Evolutionary conservation across 1,140 invertebrate species (phyloP).

Genomic region (Sarcophaga bullata): DNA sequence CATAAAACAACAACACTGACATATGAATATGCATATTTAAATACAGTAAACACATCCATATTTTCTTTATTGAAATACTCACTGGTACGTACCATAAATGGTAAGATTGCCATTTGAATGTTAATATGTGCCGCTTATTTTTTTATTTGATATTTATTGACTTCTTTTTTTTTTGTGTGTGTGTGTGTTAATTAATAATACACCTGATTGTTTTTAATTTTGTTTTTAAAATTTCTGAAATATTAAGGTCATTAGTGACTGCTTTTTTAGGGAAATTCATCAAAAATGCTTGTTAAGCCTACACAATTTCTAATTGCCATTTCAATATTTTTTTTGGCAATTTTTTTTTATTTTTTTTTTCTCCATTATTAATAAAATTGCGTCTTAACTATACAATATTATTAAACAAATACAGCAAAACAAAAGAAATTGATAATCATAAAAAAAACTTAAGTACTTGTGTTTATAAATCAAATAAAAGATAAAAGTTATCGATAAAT

Average conservation of each 20-base stretch:
- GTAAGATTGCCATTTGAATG: neutral
- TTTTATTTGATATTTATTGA: too few relatives aligned
- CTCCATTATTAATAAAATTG: too few relatives aligned
- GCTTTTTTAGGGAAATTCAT: too few relatives aligned
- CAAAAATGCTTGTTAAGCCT: neutral
- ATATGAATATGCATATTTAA: neutral
- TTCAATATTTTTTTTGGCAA: neutral
- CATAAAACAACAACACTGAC: neutral
- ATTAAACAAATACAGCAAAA: too few relatives aligned
- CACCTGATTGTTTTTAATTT: neutral
- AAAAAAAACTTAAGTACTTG: too few relatives aligned
- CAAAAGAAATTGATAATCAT: too few relatives aligned
- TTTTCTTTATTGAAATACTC: neutral
- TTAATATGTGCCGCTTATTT: too few relatives aligned
- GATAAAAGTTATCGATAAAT: too few relatives aligned
- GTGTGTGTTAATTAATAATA: neutral
- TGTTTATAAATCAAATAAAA: too few relatives aligned
- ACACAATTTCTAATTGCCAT: neutral
- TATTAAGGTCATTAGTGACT: neutral
- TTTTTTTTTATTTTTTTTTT: too few relatives aligned
- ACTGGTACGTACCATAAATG: neutral
- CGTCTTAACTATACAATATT: too few relatives aligned
- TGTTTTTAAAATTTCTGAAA: neutral
- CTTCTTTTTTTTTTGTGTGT: too few relatives aligned
- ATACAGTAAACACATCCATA: neutral